Base-by-base conservation (phyloP, 2,113 vertebrate species). In the Galemys pyrenaicus region DNA sequence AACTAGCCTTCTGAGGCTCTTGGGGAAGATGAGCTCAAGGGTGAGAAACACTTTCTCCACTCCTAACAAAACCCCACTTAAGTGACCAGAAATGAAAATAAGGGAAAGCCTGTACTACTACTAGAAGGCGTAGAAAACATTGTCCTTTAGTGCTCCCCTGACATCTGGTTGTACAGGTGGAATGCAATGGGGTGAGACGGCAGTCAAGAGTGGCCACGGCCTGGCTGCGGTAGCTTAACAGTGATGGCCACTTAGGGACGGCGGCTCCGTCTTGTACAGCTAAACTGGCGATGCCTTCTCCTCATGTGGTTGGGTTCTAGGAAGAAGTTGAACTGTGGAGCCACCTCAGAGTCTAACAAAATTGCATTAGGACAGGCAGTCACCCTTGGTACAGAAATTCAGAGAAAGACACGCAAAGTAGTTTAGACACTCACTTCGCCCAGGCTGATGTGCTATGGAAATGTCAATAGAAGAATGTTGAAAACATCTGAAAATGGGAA, bases 61-160 rank as follows among this genome's bases (percentile, higher is more conserved):
- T 60, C 51, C 20, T 94, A 68, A 74, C 30, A 91, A 91, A 89
- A 85, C 4, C 28, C 58, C 41, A 26, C 44, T 80, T 93, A 85
- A 41, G 17, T 88, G 44, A 62, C 30, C 28, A 84, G 64, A 91
- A 75, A 77, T 30, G 35, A 95, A 89, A 86, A 73, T 41, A 67
- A 92, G 49, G 22, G 60, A 79, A 80, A 89, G 22, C 39, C 64
- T 56, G 4, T 62, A 46, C 39, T 77, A 82, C 39, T 17, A 58
- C 49, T 67, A 44, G 39, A 64, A 82, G 30, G 16, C 67, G 22
- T 60, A 58, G 15, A 73, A 75, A 11, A 64, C 4, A 28, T 32
- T 11, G 75, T 3, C 11, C 41, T 35, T n/a, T n/a, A 41, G 28
- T 51, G 20, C 12, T 65, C 80, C 54, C 64, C 60, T 64, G 35